Evolutionary conservation across 1,140 invertebrate species (phyloP), one percentile per base, ranked within the genome.

Genomic region (Plutomurus gul): DNA sequence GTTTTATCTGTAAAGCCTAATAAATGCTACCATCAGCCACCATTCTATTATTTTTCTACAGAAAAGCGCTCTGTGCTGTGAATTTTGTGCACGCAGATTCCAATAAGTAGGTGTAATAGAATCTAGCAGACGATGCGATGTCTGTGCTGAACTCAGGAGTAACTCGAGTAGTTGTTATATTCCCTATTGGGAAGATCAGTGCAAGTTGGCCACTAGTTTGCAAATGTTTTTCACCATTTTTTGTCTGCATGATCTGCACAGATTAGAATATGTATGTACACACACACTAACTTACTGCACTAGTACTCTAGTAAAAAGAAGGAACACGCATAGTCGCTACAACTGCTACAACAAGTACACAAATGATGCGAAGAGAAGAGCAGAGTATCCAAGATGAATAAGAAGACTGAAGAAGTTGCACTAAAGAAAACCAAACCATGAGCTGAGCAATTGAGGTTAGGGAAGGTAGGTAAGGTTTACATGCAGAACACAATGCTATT

Each of bases 171-270:
- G 25, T 33, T 33, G 30, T 33, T 65, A 3, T 16, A 16, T 30
- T 36, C 25, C 0, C 13, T 33, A 16, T 27, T 16, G 30, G 30
- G 8, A 6, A 37, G 36, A 39, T 72, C 70, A 72, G 70, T 72
- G 70, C 70, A 72, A 72, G 70, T 72, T 72, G 70, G 70, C 70
- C 70, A 72, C 70, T 72, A 37, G 70, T 72, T 72, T 72, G 70
- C 70, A 37, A 72, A 72, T 72, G 70, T 72, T 72, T 72, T 72
- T 72, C 70, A 40, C 70, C 39, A 72, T 72, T 72, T 72, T 72
- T 72, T 72, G 16, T 33, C 25, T 27, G 13, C 56, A 13, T 27
- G 7, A 16, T 33, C 51, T 33, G 16, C 18, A 27, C 16, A 4
- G 16, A 36, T 4, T n/a, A 4, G 1, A n/a, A 33, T 65, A 65